Evolutionary conservation across 2,888 invertebrate genomes (phyloP), one percentile per base, ranked within the genome.

Genomic region (Nomada fabriciana): DNA sequence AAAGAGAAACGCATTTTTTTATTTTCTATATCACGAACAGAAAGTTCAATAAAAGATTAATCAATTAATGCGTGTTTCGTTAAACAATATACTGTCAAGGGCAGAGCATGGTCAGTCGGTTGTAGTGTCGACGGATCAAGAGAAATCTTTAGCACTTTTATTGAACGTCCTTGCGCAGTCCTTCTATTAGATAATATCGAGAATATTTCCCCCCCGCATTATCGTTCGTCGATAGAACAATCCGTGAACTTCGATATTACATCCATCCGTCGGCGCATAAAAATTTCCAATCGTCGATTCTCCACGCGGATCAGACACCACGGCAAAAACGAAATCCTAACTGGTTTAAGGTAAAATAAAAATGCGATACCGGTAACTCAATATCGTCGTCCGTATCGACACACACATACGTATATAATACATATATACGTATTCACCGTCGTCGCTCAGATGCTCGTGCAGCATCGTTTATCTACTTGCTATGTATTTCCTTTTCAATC

Each of bases 101-200:
- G 11, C 23, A n/a, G 7, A 55, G 20, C 23, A 11, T 13, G 60
- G 36, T 15, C 29, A 60, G 20, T 47, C 60, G 60, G 60, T 52
- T 36, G 15, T 52, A 42, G 25, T 13, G 29, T 55, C 55, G 11
- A 53, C 13, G 18, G 42, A 23, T 3, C n/a, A 43, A 68, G n/a
- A 43, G 18, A 20, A 69, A 57, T 23, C 68, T 42, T 42, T 43
- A n/a, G 2, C 20, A 25, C 69, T 47, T 59, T 70, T 29, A 70
- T 59, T 23, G 18, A 18, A 70, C 36, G 36, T 36, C 36, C 36
- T 36, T 7, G 36, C 36, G 36, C 36, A 7, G 7, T 36, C 36
- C 1, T 36, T 0, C 36, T 7, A 36, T 36, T 7, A 7, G 36
- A 36, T 7, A 7, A 36, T 1, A 36, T 36, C 18, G 18, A n/a